These are phyloP conservation scores for Sebastes melanostomus DNA, from an alignment of 2,797 vertebrate species.

Conservation along the genomic window DNA sequence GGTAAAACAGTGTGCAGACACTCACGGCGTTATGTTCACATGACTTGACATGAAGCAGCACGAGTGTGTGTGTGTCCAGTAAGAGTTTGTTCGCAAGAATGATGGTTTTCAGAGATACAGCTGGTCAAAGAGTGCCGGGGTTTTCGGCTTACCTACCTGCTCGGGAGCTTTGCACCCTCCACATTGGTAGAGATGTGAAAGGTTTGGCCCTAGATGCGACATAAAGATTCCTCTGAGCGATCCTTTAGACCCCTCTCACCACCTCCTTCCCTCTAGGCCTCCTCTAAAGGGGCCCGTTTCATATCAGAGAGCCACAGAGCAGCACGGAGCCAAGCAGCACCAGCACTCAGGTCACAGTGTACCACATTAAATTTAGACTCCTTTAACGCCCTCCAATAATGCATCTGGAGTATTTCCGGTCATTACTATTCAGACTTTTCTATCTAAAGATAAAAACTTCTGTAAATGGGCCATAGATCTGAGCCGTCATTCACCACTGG, in stretches of 20 bases:
- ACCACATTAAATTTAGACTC: slow-evolving; percentile 85
- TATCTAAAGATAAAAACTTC: slow-evolving; percentile 83
- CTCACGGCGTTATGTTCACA: slow-evolving; percentile 1
- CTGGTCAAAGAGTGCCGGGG: slow-evolving; percentile 44
- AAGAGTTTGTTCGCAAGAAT: slow-evolving; percentile 22
- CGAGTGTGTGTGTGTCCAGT: not conserved
- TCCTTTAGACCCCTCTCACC: slow-evolving; percentile 59
- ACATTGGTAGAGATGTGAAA: slow-evolving; percentile 58
- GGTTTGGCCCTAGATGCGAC: slow-evolving; percentile 67
- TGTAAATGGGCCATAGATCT: slow-evolving; percentile 89
- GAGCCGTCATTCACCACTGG: slow-evolving; percentile 80
- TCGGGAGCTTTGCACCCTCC: slow-evolving; percentile 45
- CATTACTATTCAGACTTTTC: slow-evolving; percentile 82
- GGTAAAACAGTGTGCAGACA: not conserved
- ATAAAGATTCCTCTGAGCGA: slow-evolving; percentile 64
- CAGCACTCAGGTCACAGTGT: slow-evolving; percentile 77
- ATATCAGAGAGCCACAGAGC: slow-evolving; percentile 66
- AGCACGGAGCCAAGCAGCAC: slow-evolving; percentile 59
- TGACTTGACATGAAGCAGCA: slow-evolving; percentile 6
- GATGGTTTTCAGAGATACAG: slow-evolving; percentile 40
- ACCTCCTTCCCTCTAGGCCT: slow-evolving; percentile 60
- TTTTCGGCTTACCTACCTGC: slow-evolving; percentile 57
- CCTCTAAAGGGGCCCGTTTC: slow-evolving; percentile 59
- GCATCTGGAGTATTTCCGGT: slow-evolving; percentile 83
- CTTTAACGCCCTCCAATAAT: slow-evolving; percentile 86